phyloP scores from a whole-genome alignment of 2,113 vertebrate species.

The Salvelinus namaycush region DNA sequence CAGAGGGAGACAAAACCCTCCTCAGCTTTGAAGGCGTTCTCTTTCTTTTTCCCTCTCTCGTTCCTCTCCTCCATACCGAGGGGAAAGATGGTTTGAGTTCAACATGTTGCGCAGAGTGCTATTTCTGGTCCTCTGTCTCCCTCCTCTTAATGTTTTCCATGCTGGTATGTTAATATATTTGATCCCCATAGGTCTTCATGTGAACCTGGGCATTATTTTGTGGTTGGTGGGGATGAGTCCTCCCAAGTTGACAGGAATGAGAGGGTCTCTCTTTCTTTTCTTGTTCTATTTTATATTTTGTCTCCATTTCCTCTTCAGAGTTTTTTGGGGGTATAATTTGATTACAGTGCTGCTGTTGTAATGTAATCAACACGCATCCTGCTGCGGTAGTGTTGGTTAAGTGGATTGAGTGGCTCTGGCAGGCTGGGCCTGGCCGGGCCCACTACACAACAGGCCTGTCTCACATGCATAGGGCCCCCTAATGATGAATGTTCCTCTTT shows the following conservation, averaged over 20 bases:
- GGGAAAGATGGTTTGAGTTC: slow-evolving; percentile 25
- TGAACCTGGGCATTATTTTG: slow-evolving; percentile 30
- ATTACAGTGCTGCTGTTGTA: slow-evolving; percentile 71
- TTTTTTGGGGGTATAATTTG: slow-evolving; percentile 49
- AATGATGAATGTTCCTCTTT: slow-evolving; percentile 68
- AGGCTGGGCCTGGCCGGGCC: neutral
- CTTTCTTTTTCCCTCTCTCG: neutral
- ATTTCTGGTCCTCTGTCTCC: slow-evolving; percentile 24
- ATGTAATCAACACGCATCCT: slow-evolving; percentile 73
- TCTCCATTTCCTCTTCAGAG: too few relatives aligned
- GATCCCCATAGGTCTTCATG: slow-evolving; percentile 49
- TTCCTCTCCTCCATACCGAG: slow-evolving; percentile 15
- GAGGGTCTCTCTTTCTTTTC: slow-evolving; percentile 17
- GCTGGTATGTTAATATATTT: slow-evolving; percentile 55
- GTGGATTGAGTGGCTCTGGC: slow-evolving; percentile 45
- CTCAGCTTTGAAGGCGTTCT: slow-evolving; percentile 30
- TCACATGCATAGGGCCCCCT: slow-evolving; percentile 33
- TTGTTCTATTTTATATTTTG: too few relatives aligned
- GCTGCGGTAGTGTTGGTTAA: slow-evolving; percentile 55
- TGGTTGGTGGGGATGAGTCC: slow-evolving; percentile 26
- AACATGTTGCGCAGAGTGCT: slow-evolving; percentile 32
- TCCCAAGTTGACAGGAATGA: slow-evolving; percentile 49
- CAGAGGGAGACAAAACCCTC: slow-evolving; percentile 35
- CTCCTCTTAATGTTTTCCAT: slow-evolving; percentile 33
- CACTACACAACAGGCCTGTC: slow-evolving; percentile 40